Evolutionary conservation across 2,888 invertebrate species (phyloP), one percentile per base, ranked within the genome.

Genomic region (Drosophila atripex): DNA sequence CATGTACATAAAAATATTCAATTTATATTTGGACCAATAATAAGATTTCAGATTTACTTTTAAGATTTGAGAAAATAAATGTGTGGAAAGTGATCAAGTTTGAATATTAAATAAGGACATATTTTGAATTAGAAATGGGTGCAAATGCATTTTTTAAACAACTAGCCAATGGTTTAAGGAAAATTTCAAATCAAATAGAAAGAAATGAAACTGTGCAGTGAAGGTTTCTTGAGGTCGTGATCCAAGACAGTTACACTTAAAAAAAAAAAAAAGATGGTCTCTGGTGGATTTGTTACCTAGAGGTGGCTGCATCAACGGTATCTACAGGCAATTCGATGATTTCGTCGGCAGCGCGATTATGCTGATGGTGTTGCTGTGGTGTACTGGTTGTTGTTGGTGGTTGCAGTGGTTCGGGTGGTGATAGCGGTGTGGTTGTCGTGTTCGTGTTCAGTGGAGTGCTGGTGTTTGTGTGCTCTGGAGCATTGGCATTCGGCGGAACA

Each of bases 321-420:
- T 90, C 91, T 89, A 88, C 75, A 60, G 90, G 83, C 76, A 88
- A 73, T 71, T 87, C 88, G 84, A 87, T 86, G 89, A 87, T 88
- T 61, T 89, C 88, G 58, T 80, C 85, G 70, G 61, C 72, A 55
- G 64, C 78, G 50, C 72, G 77, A 74, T 73, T 78, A 63, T 71
- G 76, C 72, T 82, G 74, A 71, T 80, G 75, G 76, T 74, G 75
- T 77, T 72, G 74, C 53, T 78, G 80, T 72, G 82, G 84, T 66
- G 78, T 85, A 78, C 82, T 80, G 60, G 88, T 86, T 69, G 88
- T 85, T 77, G 79, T 83, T 86, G 80, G 79, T 80, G 78, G 84
- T 73, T 52, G 60, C 76, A 71, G 80, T 83, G 78, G 82, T 71
- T 56, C 69, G 73, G 71, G 80, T 83, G 78, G 85, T 88, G 88